Percentiles rank a stretch among this genome's conserved stretches.
Evolutionary conservation across 2,888 invertebrate genomes (phyloP).

Genomic region (Mesorhabditis belari): DNA sequence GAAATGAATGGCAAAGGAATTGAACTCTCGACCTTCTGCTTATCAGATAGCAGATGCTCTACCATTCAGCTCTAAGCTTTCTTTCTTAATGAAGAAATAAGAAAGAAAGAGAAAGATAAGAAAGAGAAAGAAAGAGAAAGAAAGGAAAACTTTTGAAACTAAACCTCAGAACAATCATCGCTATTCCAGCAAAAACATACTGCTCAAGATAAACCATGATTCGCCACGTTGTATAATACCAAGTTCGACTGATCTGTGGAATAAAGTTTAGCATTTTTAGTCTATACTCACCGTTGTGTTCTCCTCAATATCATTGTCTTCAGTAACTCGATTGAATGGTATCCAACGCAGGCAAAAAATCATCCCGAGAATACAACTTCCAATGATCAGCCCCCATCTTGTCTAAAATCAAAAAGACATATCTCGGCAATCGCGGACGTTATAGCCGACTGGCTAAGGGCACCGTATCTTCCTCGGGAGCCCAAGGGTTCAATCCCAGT

Average conservation of each 20-base stretch:
- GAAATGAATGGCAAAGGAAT: no score
- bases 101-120: no score
- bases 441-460: no score
- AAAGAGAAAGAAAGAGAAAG: no score
- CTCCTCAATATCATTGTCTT: conserved; percentile 9
- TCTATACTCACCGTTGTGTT: conserved; percentile 1
- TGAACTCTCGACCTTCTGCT: no score
- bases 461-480: no score
- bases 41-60: no score
- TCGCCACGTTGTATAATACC: conserved; percentile 12
- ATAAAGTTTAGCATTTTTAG: neutral
- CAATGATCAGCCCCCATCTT: conserved; percentile 6
- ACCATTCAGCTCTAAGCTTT: no score
- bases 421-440: no score
- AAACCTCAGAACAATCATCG: conserved; percentile 7
- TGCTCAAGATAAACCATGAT: conserved; percentile 16
- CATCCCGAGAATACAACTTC: conserved; percentile 9
- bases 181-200: conserved; percentile 18
- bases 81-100: no score
- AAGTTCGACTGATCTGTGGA: conserved; percentile 11
- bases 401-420: conserved; percentile 8
- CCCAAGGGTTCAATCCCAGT: no score
- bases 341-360: conserved; percentile 16
- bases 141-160: no score
- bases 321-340: conserved; percentile 10